Evolutionary conservation across 2,888 invertebrate genomes (phyloP), one percentile per base, ranked within the genome.

Genomic region (Tinea semifulvella): DNA sequence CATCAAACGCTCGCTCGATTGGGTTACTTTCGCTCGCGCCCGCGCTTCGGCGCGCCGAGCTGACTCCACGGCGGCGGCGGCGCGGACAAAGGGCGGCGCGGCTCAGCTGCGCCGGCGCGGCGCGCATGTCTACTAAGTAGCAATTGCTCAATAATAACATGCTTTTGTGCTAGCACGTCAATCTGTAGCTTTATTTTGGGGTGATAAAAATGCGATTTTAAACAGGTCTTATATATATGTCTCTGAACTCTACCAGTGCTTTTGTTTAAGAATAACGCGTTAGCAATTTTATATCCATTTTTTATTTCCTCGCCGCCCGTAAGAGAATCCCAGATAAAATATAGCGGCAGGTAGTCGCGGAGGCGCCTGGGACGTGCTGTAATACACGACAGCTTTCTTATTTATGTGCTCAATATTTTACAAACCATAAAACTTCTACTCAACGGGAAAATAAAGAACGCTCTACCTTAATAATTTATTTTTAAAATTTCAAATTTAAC

Each of bases 331-430:
- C 55, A 56, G 63, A 68, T 76, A 68, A 77, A 74, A 75, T 76
- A 76, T 70, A 71, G 60, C 63, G 61, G 58, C 63, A 64, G 68
- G 71, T 66, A 65, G 58, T 16, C 56, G 56, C 59, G 58, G 57
- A 28, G 44, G 42, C 36, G 35, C 62, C 57, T 55, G 65, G 61
- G 71, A 74, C 74, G 75, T 73, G 73, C 71, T 74, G 69, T 68
- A 63, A 74, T 68, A 76, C 73, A 70, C 60, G 77, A 75, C 75
- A 72, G 67, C 63, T 56, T 57, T 62, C 60, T 77, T 77, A 77
- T 77, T 77, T 77, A 77, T 76, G 67, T 62, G 67, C 70, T 65
- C 74, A 74, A 77, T 76, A 77, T 77, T 76, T 77, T 71, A 77
- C 75, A 76, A 76, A 71, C 72, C 76, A 74, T 76, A 76, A 77